Evolutionary conservation across 2,797 vertebrate species (phyloP), one percentile per base, ranked within the genome.

Genomic region (Mergus octosetaceus): DNA sequence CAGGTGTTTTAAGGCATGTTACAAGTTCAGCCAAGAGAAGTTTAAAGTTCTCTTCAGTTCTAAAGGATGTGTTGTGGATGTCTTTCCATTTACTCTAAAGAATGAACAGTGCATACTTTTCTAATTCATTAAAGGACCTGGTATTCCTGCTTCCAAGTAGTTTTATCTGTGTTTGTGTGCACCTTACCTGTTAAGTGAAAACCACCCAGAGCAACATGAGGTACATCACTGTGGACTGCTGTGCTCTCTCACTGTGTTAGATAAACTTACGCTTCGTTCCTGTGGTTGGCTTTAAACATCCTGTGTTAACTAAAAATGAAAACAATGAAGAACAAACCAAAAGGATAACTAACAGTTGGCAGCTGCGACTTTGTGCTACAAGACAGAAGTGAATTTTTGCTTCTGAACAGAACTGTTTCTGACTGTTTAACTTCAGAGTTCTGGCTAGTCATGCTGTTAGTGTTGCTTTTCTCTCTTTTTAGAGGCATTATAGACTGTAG

Each of bases 131-230:
- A 62, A 73, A 69, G 49, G n/a, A 18, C 17, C 28, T 64, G 22
- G 27, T 65, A 83, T 65, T 87, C 25, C 5, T 13, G 16, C 39
- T 66, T 21, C 45, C 43, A 60, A 61, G 24, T 12, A 51, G 11
- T 58, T 58, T 24, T 39, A 18, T n/a, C 36, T 62, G 25, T 22
- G 30, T 39, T 21, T 53, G 34, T 22, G 10, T 15, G 5, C 49
- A 11, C 51, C 68, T 71, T 62, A 24, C 41, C 22, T 54, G 30
- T 53, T 68, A 36, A 30, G 53, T 65, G 21, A 76, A 69, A 66
- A 5, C 7, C 10, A 13, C 47, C 72, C 17, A 5, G 13, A 51
- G 30, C 43, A 27, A 34, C 0, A 0, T 56, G 34, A 30, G 58
- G 18, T 51, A 9, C 34, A 32, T 91, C 64, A 5, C 16, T 1